These are phyloP conservation scores for Psammodynastes pulverulentus DNA, from an alignment of 2,113 vertebrate species.

Conservation along the genomic window DNA sequence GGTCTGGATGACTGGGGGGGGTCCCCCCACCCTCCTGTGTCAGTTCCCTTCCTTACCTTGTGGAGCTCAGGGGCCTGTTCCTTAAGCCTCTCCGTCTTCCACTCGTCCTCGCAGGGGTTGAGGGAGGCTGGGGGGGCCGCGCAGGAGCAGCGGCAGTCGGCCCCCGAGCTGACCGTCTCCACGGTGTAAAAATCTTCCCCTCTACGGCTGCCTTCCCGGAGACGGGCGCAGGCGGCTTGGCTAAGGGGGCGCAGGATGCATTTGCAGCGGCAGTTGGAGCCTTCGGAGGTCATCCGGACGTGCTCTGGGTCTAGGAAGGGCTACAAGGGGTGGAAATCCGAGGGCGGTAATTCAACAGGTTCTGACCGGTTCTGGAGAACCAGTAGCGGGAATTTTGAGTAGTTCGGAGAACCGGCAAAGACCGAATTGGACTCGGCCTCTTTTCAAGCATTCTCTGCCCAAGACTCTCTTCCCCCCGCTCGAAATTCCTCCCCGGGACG, in stretches of 20 bases:
- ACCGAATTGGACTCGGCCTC: too few relatives aligned
- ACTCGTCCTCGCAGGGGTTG: constrained; percentile 95
- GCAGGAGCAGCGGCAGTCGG: constrained; percentile 93
- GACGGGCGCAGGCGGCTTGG: constrained; percentile 84
- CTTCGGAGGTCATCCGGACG: constrained; percentile 92
- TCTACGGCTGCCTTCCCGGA: constrained; percentile 74
- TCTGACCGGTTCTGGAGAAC: too few relatives aligned
- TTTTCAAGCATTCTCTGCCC: too few relatives aligned
- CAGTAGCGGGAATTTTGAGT: too few relatives aligned
- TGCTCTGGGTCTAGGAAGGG: constrained; percentile 84
- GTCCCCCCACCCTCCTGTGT: not conserved
- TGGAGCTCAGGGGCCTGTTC: constrained; percentile 91
- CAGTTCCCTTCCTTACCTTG: constrained; percentile 77
- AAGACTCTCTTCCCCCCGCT: too few relatives aligned
- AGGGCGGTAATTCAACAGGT: too few relatives aligned
- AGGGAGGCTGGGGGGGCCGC: constrained; percentile 90
- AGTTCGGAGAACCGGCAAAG: too few relatives aligned
- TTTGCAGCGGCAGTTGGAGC: constrained; percentile 95
- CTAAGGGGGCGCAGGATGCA: constrained; percentile 93
- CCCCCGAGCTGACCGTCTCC: constrained; percentile 92
- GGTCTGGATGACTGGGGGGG: too few relatives aligned
- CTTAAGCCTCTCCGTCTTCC: constrained; percentile 97
- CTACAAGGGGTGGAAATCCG: constrained; percentile 47
- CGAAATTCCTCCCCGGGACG: too few relatives aligned
- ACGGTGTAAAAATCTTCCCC: constrained; percentile 95